phyloP scores from a whole-genome alignment of 2,113 vertebrate species.

The Microtus ochrogaster region DNA sequence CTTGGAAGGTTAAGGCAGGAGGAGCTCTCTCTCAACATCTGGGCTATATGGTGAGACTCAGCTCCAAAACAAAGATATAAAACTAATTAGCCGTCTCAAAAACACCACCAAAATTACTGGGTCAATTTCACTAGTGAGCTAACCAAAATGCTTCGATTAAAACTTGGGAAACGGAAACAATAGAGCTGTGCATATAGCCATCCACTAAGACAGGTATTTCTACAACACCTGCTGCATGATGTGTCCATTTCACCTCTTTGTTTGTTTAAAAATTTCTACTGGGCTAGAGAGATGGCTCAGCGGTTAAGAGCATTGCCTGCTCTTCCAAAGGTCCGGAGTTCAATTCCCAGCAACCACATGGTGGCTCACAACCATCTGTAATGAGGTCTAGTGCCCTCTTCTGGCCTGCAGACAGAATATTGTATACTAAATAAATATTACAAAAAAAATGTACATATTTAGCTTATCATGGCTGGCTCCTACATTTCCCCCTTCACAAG shows the following conservation, averaged over 20 bases:
- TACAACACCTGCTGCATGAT: not conserved
- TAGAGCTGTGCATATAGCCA: not conserved
- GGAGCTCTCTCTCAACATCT: not conserved
- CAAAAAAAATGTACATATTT: no score
- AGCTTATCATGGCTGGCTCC: no score
- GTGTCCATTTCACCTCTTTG: not conserved
- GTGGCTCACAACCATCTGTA: no score
- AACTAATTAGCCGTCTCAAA: conserved; percentile 3
- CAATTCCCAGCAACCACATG: no score
- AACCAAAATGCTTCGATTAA: conserved; percentile 16
- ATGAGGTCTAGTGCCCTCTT: no score
- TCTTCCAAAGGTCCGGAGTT: no score
- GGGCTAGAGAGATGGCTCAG: no score
- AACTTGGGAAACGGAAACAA: conserved; percentile 19
- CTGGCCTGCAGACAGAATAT: no score
- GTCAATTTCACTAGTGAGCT: not conserved
- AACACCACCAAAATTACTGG: conserved; percentile 17
- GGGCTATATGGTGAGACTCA: not conserved
- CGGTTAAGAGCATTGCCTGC: no score
- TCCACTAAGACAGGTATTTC: conserved; percentile 1
- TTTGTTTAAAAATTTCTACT: not conserved
- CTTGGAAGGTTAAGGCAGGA: not conserved
- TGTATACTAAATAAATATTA: no score
- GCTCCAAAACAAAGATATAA: not conserved
- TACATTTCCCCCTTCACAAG: no score